A percentile compares a stretch with the other conserved stretches of the same genome.
Conservation (phyloP, 1,140 invertebrate genomes). For the Heliconius hewitsoni region DNA sequence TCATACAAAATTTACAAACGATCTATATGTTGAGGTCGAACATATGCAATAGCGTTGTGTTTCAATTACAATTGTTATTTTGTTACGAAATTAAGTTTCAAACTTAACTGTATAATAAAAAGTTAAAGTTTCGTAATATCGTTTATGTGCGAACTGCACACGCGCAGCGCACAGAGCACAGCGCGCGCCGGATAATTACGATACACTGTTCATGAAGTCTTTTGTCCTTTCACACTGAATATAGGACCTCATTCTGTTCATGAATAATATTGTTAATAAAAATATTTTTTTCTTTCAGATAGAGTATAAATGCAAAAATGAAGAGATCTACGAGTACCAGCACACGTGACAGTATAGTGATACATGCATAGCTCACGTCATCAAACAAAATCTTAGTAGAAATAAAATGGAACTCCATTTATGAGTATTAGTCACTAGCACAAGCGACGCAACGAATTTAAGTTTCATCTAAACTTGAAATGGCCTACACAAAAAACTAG, state of each 20-base stretch:
- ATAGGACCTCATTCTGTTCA: neutral
- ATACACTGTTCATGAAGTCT: neutral
- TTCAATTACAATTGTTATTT: too few species aligned
- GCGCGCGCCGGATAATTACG: neutral
- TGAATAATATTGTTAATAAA: too few species aligned
- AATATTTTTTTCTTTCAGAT: neutral
- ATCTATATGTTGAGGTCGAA: too few species aligned
- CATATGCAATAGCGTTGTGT: too few species aligned
- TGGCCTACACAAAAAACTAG: slow-evolving; percentile 17
- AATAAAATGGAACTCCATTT: neutral
- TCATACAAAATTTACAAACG: too few species aligned
- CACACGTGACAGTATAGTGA: neutral
- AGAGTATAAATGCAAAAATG: neutral
- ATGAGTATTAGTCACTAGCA: neutral
- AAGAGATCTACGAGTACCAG: neutral
- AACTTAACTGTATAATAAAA: too few species aligned
- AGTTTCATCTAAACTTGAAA: slow-evolving; percentile 1
- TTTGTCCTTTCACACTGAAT: neutral
- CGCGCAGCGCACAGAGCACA: neutral
- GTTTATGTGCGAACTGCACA: too few species aligned
- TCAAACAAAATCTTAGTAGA: neutral
- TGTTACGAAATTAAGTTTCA: too few species aligned
- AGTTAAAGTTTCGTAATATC: neutral
- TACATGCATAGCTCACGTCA: too few species aligned
- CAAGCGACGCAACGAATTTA: neutral